Conservation (phyloP, 2,113 vertebrate species). For the Dipodomys stephensi region DNA sequence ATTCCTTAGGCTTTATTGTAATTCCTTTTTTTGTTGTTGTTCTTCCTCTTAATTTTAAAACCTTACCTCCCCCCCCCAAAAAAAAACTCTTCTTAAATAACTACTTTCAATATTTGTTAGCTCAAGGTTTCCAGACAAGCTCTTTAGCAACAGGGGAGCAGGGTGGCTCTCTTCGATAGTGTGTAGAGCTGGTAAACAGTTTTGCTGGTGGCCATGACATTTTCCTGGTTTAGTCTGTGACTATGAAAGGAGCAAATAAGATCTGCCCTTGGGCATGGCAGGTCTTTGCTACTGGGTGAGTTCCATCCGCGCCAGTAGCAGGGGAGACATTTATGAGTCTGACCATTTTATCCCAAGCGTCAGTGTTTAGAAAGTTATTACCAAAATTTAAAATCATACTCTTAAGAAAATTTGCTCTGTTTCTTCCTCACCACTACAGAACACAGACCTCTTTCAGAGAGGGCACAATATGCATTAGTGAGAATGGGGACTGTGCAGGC, state of each 20-base stretch:
- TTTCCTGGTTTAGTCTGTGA: neutral
- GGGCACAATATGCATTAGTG: neutral
- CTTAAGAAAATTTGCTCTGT: neutral
- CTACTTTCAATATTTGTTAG: conserved; percentile 53
- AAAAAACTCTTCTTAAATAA: conserved; percentile 51
- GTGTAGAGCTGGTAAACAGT: neutral
- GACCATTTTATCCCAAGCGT: conserved; percentile 45
- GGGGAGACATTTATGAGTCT: conserved; percentile 13
- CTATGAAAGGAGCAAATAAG: neutral
- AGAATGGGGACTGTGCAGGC: neutral
- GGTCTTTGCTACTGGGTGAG: neutral
- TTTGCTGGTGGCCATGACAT: neutral
- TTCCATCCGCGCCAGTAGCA: neutral
- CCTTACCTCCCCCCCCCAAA: neutral
- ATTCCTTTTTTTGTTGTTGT: conserved; percentile 17
- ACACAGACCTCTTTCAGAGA: neutral
- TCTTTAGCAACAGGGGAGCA: neutral
- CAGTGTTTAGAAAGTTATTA: conserved; percentile 25
- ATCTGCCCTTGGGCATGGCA: neutral
- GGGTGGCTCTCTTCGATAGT: neutral
- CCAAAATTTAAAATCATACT: conserved; percentile 3
- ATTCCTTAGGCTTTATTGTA: conserved; percentile 36
- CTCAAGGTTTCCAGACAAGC: conserved; percentile 50
- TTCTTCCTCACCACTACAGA: conserved; percentile 24
- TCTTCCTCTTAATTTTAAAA: conserved; percentile 68